Base-by-base conservation (phyloP, 2,113 vertebrate genomes). In the Heteronetta atricapilla region DNA sequence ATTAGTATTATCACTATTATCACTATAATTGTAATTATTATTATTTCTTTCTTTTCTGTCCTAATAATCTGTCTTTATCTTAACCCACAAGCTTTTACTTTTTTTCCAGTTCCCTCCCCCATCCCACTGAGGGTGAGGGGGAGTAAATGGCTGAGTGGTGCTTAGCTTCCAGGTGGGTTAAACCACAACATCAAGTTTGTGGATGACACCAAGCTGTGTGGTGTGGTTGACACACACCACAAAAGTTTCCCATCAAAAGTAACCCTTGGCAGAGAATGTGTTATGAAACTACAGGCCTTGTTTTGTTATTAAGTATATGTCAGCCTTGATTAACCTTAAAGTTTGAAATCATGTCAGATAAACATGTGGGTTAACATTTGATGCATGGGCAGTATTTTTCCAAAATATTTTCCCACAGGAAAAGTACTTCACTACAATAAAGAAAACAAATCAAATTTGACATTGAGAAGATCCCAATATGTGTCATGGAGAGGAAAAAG, bases 381-480 rank as follows among this genome's bases (percentile, higher is more conserved):
- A 81, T 94, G 64, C 83, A 78, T 67, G 42, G 56, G 21, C 62
- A 86, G 4, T 28, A 56, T 78, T 76, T 93, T 91, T 90, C 73
- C 14, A 80, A 88, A 93, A 50, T 34, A 68, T 88, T 93, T 93
- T 63, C 19, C 23, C 48, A 6, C 42, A 64, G 6, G 5, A 46
- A 86, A 86, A 83, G 12, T 68, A 69, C 44, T 94, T 88, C 42
- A 50, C 23, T 81, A 38, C 21, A 40, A 78, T 75, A 78, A 91
- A 96, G 60, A 92, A 92, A 81, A 67, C 78, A 90, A 93, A 96
- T 90, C 86, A 83, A 81, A 93, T 18, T 50, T 93, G 94, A 93
- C 94, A 68, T 86, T 88, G 73, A 95, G 69, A 90, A 88, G 56
- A 95, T 93, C 86, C 83, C 86, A 33, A 59, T 93, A 68, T 0